Percentiles rank a stretch among this genome's conserved stretches.
Conservation (phyloP, 1,140 invertebrate genomes). For the Pachyrhynchus sulphureomaculatus region DNA sequence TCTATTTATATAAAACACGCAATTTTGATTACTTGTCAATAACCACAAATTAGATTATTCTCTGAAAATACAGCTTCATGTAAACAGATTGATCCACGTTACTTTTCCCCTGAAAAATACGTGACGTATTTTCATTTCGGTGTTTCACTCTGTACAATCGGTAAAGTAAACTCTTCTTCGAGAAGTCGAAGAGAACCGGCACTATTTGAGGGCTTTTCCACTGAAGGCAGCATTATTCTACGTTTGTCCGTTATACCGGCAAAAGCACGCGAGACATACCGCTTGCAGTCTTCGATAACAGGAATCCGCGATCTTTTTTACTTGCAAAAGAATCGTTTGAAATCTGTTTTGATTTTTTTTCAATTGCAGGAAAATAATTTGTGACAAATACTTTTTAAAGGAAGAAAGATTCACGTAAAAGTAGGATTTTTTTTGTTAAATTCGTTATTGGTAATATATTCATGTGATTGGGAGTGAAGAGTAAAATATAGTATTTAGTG, state of each 20-base stretch:
- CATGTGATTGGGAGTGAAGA: no score
- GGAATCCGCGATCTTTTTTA: slow-evolving; percentile 13
- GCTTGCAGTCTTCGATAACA: neutral
- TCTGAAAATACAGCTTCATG: no score
- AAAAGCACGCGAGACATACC: slow-evolving; percentile 10
- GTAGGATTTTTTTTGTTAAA: no score
- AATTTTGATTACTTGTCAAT: no score
- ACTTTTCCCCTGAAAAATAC: no score
- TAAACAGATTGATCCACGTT: no score
- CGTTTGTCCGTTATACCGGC: slow-evolving; percentile 12
- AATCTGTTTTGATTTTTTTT: neutral
- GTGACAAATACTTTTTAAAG: neutral
- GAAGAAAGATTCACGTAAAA: no score
- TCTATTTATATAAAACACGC: no score
- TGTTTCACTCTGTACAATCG: slow-evolving; percentile 16
- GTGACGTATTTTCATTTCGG: neutral
- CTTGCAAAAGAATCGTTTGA: neutral
- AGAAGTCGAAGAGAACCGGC: slow-evolving; percentile 21
- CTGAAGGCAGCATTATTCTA: slow-evolving; percentile 14
- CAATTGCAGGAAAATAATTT: neutral
- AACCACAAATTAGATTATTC: no score
- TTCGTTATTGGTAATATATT: no score
- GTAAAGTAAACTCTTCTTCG: slow-evolving; percentile 25
- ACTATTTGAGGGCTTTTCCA: slow-evolving; percentile 21
- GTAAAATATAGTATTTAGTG: no score